A percentile compares a stretch with the other conserved stretches of the same genome.
These are phyloP conservation scores for Python bivittatus DNA, from an alignment of 2,113 vertebrate species.

Conservation along the genomic window DNA sequence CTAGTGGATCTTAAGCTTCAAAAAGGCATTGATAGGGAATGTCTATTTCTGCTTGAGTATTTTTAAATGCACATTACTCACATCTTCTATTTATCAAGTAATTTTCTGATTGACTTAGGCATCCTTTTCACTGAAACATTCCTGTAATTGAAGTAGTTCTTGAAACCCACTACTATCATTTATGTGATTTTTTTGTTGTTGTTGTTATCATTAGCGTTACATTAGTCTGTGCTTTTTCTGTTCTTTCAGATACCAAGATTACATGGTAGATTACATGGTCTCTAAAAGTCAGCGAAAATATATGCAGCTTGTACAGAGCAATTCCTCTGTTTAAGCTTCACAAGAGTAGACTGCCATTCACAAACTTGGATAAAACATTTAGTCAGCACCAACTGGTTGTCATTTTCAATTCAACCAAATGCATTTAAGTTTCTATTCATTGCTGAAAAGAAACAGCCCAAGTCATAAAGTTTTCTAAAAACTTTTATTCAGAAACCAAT, in stretches of 20 bases:
- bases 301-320: neutral
- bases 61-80: neutral
- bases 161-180: neutral
- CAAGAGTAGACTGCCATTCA: neutral
- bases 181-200: neutral
- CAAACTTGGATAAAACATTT: neutral
- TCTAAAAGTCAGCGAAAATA: neutral
- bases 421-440: neutral
- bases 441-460: neutral
- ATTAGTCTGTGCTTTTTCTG: neutral
- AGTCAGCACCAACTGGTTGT: neutral
- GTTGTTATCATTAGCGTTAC: neutral
- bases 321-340: neutral
- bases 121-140: neutral
- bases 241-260: neutral
- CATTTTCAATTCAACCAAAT: neutral
- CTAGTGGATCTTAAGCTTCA: neutral
- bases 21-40: neutral
- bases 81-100: neutral
- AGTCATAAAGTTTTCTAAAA: neutral
- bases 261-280: neutral
- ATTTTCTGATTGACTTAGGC: neutral
- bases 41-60: neutral
- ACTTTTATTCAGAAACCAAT: neutral
- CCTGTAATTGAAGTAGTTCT: neutral